Conservation (phyloP, 1,140 invertebrate genomes). For the Drosophila saltans region DNA sequence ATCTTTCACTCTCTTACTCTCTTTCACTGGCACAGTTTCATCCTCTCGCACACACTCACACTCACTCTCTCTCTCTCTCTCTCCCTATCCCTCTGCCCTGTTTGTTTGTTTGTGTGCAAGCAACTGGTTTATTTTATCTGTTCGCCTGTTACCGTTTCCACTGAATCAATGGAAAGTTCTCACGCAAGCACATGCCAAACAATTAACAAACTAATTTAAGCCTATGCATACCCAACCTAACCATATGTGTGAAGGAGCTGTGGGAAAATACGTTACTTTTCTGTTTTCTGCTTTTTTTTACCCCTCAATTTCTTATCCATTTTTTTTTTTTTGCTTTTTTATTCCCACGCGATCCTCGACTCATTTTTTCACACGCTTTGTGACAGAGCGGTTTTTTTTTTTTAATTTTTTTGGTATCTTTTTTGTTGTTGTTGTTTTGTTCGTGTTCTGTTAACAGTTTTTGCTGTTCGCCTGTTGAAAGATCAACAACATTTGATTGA, state of each 20-base stretch:
- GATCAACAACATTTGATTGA: conserved; percentile 53
- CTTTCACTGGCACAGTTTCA: not conserved
- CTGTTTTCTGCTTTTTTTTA: conserved; percentile 47
- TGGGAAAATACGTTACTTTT: conserved; percentile 61
- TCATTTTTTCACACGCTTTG: conserved; percentile 61
- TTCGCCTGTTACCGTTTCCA: conserved; percentile 49
- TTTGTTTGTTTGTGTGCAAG: not conserved
- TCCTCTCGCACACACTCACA: not conserved
- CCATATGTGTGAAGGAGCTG: conserved; percentile 45
- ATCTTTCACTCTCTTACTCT: conserved; percentile 15
- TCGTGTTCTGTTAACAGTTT: not conserved
- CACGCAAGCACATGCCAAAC: conserved; percentile 57
- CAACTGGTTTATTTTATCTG: conserved; percentile 31
- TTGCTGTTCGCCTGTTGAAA: conserved; percentile 51
- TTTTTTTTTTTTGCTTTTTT: not conserved
- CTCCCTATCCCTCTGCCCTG: not conserved
- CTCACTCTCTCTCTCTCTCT: not conserved
- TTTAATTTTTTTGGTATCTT: not conserved
- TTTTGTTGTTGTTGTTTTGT: too few species aligned
- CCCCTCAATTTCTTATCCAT: conserved; percentile 21
- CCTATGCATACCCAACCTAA: conserved; percentile 35
- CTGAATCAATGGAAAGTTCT: conserved; percentile 49
- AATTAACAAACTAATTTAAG: conserved; percentile 57
- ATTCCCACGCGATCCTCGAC: conserved; percentile 64
- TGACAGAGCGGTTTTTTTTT: conserved; percentile 10